Base-by-base conservation (phyloP, 2,888 invertebrate species). In the Drosophila mayaguana region DNA sequence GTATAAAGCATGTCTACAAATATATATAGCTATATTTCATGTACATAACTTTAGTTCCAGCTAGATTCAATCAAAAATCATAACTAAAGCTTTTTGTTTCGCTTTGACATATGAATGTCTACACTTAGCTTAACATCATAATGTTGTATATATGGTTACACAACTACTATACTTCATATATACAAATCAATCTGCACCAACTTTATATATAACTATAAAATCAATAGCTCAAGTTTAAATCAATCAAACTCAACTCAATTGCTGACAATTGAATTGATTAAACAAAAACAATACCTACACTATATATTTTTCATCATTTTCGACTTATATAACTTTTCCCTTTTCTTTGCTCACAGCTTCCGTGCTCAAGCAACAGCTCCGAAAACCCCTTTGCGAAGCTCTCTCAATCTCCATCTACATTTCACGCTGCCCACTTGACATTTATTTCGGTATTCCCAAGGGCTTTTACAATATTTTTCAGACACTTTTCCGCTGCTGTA, bases 401-500 rank as follows among this genome's bases (percentile, higher is more conserved):
- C 63, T 61, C 60, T 40, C 9, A 40, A 60, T 64, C 34, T 50
- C 63, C 48, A 22, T 25, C 42, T 16, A 34, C 8, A 51, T 55
- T 63, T 38, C 32, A n/a, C 59, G 50, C 59, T 59, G 51, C 46
- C 62, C 71, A 60, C 66, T 72, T 75, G 63, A 63, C 51, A 67
- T 62, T 57, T 70, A 34, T 60, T 43, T 38, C 38, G 11, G 32
- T 59, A 32, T 62, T 65, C 67, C 75, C 62, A 59, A 65, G 18
- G 55, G 59, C 60, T 65, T 75, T 63, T 54, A 45, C 51, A 36
- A 22, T 20, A 28, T 28, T 43, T 28, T 60, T 61, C 46, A 66
- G 51, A 69, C 46, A 60, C 54, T 63, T 60, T 63, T 55, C 54
- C 57, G 46, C 46, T n/a, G 38, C 28, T 38, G 53, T 45, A 59